Evolutionary conservation across 2,888 invertebrate species (phyloP).

Genomic region (Orthosia gracilis): DNA sequence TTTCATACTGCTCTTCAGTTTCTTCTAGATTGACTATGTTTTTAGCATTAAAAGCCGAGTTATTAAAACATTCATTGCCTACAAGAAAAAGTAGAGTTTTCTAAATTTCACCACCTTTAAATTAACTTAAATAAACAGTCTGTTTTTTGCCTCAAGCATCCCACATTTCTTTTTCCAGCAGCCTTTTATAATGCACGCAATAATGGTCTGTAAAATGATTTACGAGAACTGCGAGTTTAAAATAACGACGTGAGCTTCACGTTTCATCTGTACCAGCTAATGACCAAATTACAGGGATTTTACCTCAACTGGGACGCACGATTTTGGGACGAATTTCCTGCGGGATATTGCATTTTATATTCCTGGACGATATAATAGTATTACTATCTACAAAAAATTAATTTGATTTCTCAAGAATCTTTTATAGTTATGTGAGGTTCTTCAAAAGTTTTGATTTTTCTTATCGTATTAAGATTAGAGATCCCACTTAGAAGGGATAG

Average conservation of each 20-base stretch:
- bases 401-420: background rate
- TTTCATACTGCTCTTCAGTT: background rate
- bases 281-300: conserved; percentile 41
- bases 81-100: background rate
- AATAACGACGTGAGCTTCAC: conserved; percentile 39
- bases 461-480: background rate
- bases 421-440: background rate
- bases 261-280: conserved; percentile 31
- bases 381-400: background rate
- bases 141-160: background rate
- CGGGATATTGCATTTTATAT: background rate
- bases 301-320: conserved; percentile 3
- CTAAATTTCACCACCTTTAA: background rate
- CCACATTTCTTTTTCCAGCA: conserved; percentile 8
- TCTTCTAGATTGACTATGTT: conserved; percentile 1
- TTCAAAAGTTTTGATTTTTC: background rate
- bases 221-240: conserved; percentile 27
- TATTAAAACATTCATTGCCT: background rate
- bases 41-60: background rate
- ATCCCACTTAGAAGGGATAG: background rate
- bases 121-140: conserved; percentile 20
- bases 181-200: conserved; percentile 29
- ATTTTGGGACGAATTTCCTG: conserved; percentile 12
- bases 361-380: background rate
- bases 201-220: conserved; percentile 43